A percentile compares a stretch with the other conserved stretches of the same genome.
These are phyloP conservation scores for Colossoma macropomum DNA, from an alignment of 2,113 vertebrate genomes.

Conservation along the genomic window DNA sequence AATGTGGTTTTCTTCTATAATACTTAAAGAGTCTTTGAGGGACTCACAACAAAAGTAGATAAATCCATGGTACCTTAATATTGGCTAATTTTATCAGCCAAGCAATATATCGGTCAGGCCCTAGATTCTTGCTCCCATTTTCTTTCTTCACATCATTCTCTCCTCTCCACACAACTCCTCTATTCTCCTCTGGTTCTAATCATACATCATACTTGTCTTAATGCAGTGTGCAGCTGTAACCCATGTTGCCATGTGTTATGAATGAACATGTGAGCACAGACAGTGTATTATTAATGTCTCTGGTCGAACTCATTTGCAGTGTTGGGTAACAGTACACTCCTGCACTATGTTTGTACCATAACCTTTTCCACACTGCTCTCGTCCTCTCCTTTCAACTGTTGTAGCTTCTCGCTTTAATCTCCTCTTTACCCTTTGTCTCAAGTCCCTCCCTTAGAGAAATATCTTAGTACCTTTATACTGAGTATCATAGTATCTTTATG, in stretches of 20 bases:
- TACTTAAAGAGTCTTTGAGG: no score
- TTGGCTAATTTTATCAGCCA: background rate
- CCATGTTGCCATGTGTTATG: constrained; percentile 29
- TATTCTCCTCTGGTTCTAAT: constrained; percentile 10
- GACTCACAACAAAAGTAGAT: no score
- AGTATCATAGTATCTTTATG: constrained; percentile 13
- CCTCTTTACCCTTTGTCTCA: background rate
- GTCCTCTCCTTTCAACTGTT: background rate
- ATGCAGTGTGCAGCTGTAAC: constrained; percentile 17
- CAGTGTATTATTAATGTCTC: constrained; percentile 30
- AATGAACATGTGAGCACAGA: constrained; percentile 25
- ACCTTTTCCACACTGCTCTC: background rate
- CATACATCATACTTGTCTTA: background rate
- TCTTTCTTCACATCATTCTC: background rate
- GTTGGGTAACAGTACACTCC: constrained; percentile 13
- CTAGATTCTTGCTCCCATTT: constrained; percentile 10
- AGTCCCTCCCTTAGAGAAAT: background rate
- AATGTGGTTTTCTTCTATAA: no score
- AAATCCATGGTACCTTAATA: background rate
- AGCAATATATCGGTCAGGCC: background rate
- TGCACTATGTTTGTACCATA: constrained; percentile 21
- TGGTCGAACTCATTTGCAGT: background rate
- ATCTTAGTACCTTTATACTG: background rate
- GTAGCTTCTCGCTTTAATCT: background rate
- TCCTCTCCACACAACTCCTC: background rate